Percentiles rank a stretch among this genome's conserved stretches.
These are phyloP conservation scores for Mesorhabditis spiculigera DNA, from an alignment of 2,888 invertebrate genomes.

Conservation along the genomic window DNA sequence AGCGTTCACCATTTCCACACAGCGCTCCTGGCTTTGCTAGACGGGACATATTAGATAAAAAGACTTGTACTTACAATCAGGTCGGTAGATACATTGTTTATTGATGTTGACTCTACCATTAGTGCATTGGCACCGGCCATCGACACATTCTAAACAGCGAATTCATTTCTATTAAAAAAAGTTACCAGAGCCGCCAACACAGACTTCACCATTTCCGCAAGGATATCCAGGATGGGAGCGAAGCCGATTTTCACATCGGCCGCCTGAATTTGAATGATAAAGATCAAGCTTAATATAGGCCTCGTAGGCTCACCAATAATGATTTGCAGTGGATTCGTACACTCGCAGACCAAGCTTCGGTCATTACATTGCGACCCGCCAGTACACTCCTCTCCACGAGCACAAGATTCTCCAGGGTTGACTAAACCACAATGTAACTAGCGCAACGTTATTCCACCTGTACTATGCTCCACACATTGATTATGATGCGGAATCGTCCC, in stretches of 20 bases:
- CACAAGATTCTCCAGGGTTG: conserved; percentile 46
- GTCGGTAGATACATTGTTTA: conserved; percentile 32
- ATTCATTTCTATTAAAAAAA: conserved; percentile 12
- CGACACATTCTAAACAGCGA: conserved; percentile 24
- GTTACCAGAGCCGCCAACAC: conserved; percentile 32
- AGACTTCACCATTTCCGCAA: conserved; percentile 44
- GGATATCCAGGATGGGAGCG: conserved; percentile 51
- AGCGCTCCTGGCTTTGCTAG: conserved; percentile 33
- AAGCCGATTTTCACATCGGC: conserved; percentile 40
- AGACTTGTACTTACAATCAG: conserved; percentile 18
- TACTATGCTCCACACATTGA: conserved; percentile 25
- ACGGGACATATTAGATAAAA: conserved; percentile 9
- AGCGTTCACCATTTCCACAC: conserved; percentile 45
- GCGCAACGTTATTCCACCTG: conserved; percentile 16
- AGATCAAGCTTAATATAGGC: not conserved
- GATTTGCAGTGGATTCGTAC: conserved; percentile 37
- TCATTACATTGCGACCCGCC: conserved; percentile 37
- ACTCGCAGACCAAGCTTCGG: conserved; percentile 37
- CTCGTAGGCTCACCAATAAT: conserved; percentile 20
- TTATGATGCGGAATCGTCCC: conserved; percentile 29
- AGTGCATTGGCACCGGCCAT: conserved; percentile 40
- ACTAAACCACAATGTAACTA: conserved; percentile 26
- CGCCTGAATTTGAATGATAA: conserved; percentile 13
- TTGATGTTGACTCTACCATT: conserved; percentile 33
- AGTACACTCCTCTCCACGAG: conserved; percentile 38